A percentile compares a stretch with the other conserved stretches of the same genome.
Conservation (phyloP, 2,797 vertebrate genomes). For the Pagetopsis macropterus region DNA sequence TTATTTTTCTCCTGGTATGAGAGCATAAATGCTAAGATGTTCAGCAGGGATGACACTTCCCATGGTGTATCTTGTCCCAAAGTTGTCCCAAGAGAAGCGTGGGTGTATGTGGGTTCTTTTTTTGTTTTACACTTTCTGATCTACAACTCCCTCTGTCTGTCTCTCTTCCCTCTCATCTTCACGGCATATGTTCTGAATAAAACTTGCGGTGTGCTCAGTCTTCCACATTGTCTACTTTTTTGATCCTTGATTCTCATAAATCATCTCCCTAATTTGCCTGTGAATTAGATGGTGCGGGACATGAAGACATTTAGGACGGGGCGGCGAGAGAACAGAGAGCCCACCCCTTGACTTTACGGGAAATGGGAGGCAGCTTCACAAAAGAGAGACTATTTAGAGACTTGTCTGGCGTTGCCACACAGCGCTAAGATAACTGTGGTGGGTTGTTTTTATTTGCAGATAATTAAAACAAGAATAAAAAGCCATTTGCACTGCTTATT, state of each 20-base stretch:
- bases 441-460: slow-evolving; percentile 69
- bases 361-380: slow-evolving; percentile 72
- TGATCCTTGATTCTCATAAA: slow-evolving; percentile 82
- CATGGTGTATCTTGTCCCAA: slow-evolving; percentile 63
- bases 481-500: slow-evolving; percentile 32
- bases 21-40: slow-evolving; percentile 48
- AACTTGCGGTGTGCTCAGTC: slow-evolving; percentile 75
- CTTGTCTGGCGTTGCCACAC: slow-evolving; percentile 51
- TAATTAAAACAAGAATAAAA: slow-evolving; percentile 66
- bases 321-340: slow-evolving; percentile 61
- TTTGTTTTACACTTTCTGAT: slow-evolving; percentile 49
- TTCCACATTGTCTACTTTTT: slow-evolving; percentile 80
- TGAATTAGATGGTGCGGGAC: slow-evolving; percentile 80
- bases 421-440: slow-evolving; percentile 54
- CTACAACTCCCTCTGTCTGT: slow-evolving; percentile 42
- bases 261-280: slow-evolving; percentile 79
- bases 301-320: slow-evolving; percentile 70
- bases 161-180: slow-evolving; percentile 66
- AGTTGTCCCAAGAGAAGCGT: slow-evolving; percentile 54
- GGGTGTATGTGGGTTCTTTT: slow-evolving; percentile 42
- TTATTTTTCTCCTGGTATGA: slow-evolving; percentile 47
- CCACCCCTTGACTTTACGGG: slow-evolving; percentile 79
- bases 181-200: slow-evolving; percentile 79
- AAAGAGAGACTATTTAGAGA: slow-evolving; percentile 66
- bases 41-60: slow-evolving; percentile 50